These are phyloP conservation scores for Leucoraja ocellata DNA, from an alignment of 2,797 vertebrate species.

Conservation along the genomic window DNA sequence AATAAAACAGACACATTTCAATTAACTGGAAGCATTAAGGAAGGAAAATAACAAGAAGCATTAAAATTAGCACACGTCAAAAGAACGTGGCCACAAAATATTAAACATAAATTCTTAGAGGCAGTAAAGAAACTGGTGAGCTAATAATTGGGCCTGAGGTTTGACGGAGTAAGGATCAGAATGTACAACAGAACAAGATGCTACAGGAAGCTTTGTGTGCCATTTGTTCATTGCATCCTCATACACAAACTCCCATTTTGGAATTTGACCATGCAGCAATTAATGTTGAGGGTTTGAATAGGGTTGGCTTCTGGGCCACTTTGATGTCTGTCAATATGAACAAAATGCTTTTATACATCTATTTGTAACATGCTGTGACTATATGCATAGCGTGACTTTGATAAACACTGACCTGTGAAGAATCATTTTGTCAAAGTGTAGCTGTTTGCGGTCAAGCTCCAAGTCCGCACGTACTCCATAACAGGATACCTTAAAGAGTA, in stretches of 20 bases:
- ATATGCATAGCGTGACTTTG: neutral
- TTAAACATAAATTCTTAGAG: too few species aligned
- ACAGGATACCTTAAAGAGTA: constrained; percentile 67
- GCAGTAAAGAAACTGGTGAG: neutral
- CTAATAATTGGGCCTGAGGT: neutral
- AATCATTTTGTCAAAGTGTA: constrained; percentile 71
- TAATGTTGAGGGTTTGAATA: neutral
- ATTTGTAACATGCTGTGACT: neutral
- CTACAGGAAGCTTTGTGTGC: neutral
- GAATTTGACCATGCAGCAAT: neutral
- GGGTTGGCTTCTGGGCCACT: neutral
- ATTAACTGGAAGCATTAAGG: too few species aligned
- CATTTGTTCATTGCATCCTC: neutral
- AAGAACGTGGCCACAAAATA: neutral
- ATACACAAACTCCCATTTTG: neutral
- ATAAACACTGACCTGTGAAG: constrained; percentile 62
- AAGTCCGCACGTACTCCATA: constrained; percentile 70
- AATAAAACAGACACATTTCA: too few species aligned
- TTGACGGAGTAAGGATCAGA: neutral
- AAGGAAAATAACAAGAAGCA: neutral
- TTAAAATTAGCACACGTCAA: neutral
- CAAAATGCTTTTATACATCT: neutral
- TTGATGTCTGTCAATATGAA: neutral
- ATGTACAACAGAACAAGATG: neutral
- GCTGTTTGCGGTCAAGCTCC: constrained; percentile 64